phyloP scores from a whole-genome alignment of 1,140 invertebrate species.

The Saccostrea echinata region DNA sequence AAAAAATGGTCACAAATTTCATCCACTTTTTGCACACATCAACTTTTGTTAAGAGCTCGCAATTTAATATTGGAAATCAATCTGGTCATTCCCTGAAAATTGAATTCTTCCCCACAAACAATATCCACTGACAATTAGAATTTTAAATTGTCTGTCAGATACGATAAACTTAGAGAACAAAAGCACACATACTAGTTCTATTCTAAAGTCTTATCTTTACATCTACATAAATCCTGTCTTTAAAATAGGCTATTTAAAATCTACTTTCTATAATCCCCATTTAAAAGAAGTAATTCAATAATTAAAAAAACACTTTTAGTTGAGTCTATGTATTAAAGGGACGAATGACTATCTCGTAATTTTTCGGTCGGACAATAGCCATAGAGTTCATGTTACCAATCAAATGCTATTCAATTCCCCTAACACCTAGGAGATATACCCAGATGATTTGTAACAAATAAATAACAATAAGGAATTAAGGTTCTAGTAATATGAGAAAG shows the following conservation, averaged over 20 bases:
- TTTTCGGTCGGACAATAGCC: not conserved
- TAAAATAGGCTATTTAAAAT: not conserved
- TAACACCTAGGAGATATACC: conserved; percentile 2
- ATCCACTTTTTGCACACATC: not conserved
- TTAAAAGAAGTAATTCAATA: conserved; percentile 11
- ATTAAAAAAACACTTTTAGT: not conserved
- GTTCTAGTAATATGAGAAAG: not conserved
- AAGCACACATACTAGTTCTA: not conserved
- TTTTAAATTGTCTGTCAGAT: not conserved
- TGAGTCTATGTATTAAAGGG: not conserved
- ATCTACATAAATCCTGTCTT: not conserved
- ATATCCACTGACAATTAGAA: not conserved
- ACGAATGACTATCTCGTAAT: conserved; percentile 2
- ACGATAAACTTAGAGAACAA: not conserved
- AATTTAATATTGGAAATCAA: conserved; percentile 26
- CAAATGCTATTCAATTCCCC: not conserved
- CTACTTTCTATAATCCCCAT: conserved; percentile 16
- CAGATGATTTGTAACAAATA: not conserved
- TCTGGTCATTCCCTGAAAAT: conserved; percentile 15
- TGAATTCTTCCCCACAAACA: not conserved
- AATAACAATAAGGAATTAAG: not conserved
- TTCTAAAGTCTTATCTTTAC: conserved; percentile 16
- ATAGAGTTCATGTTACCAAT: not conserved
- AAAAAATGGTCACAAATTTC: not conserved
- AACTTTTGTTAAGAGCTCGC: not conserved